A percentile compares a stretch with the other conserved stretches of the same genome.
Evolutionary conservation across 2,797 vertebrate genomes (phyloP).

Genomic region (Enteromius radiatus): DNA sequence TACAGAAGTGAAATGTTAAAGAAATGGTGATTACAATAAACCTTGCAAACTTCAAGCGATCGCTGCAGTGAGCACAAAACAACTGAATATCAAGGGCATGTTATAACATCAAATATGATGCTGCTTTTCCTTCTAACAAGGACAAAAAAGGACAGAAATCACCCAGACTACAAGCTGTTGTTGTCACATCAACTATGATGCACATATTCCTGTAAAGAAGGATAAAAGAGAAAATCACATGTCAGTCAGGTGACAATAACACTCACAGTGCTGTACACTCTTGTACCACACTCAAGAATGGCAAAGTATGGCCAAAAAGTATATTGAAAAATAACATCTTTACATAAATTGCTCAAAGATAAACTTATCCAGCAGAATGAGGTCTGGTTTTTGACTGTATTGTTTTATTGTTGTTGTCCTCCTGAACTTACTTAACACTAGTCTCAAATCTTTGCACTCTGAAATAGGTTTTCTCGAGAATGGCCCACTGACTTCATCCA

Average conservation of each 20-base stretch:
- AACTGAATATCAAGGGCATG: slow-evolving; percentile 18
- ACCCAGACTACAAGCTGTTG: background rate
- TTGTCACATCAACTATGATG: slow-evolving; percentile 20
- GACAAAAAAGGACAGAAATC: background rate
- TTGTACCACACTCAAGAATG: too few relatives aligned
- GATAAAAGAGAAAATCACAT: background rate
- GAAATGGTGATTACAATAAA: slow-evolving; percentile 8
- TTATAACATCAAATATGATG: slow-evolving; percentile 3
- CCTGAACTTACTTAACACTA: background rate
- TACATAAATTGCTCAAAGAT: background rate
- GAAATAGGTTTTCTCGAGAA: background rate
- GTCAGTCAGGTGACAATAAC: background rate
- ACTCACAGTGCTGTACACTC: background rate
- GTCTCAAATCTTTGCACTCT: background rate
- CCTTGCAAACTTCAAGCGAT: background rate
- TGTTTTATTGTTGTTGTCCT: background rate
- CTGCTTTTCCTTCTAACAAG: background rate
- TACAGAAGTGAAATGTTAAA: background rate
- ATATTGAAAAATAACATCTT: too few relatives aligned
- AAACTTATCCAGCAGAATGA: background rate
- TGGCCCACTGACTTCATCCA: background rate
- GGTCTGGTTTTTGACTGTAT: background rate
- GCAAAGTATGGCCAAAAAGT: too few relatives aligned
- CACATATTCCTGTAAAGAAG: background rate
- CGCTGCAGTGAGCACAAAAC: background rate